Evolutionary conservation across 2,113 vertebrate species (phyloP), one percentile per base, ranked within the genome.

Genomic region (Ia io): DNA sequence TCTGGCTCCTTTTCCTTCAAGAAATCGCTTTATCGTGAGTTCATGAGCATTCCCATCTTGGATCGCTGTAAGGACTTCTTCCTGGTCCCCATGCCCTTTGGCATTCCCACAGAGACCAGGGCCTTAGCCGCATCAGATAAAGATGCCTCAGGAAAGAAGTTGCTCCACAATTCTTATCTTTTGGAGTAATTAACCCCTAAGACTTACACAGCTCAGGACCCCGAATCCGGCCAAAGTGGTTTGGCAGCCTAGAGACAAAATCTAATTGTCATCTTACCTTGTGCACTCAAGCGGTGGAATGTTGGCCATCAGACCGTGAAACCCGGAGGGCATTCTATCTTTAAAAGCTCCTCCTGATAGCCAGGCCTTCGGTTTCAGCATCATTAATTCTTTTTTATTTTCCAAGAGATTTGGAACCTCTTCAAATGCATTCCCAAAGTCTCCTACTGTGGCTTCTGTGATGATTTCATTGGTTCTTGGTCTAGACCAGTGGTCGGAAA

Each of bases 341-440:
- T 97, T 97, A 95, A 98, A 98, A 92, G 98, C 98, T 86, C 98
- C 98, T 91, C 97, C 97, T 56, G 94, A 96, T 71, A 98, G 98
- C 97, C 97, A 98, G 86, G 98, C 97, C 53, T 98, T 98, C 35
- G 97, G 94, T 94, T 99, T 99, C 93, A 98, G 71, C n/a, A 98
- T 98, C 98, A 98, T 97, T 14, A 96, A 97, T n/a, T 98, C 96
- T 51, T 97, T 96, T 59, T 97, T 96, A 82, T 97, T 98, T 90
- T 96, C 98, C 88, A 98, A 96, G 18, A 97, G 96, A 93, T 84
- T 97, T 86, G 96, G 93, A 95, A 98, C 96, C 94, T 98, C 97
- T 97, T 98, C 98, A 98, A 98, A 98, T 90, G 97, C 97, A 95
- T 98, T 97, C 97, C 98, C 98, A 95, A 98, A 98, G 4, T 98